Evolutionary conservation across 2,113 vertebrate species (phyloP).

Genomic region (Phainopepla nitens): DNA sequence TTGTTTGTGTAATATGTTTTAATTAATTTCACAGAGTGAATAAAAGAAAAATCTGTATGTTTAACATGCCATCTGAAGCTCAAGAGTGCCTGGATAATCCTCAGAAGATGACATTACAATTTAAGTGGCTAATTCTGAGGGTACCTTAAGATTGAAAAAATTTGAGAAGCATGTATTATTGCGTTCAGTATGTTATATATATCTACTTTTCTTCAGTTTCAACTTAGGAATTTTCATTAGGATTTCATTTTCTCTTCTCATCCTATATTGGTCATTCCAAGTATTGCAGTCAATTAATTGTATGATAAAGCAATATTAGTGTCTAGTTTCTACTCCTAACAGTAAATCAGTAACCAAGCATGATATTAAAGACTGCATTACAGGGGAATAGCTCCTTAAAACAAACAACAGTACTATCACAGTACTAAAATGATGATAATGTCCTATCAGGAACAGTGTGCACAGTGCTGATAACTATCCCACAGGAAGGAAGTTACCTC

Average conservation of each 20-base stretch:
- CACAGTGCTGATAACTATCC: slow-evolving; percentile 3
- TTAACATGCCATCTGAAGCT: neutral
- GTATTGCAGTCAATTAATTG: neutral
- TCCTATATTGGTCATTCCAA: neutral
- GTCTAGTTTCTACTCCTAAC: neutral
- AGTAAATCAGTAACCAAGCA: neutral
- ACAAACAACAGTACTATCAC: neutral
- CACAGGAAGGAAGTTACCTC: slow-evolving; percentile 39
- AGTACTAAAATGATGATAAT: neutral
- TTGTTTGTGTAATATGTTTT: neutral
- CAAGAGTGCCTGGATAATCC: neutral
- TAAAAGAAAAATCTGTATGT: neutral
- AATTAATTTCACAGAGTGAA: neutral
- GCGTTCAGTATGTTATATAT: neutral
- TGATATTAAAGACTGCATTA: neutral
- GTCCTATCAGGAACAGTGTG: neutral
- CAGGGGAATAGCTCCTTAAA: neutral
- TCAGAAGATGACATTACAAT: neutral
- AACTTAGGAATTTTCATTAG: neutral
- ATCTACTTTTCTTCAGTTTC: neutral
- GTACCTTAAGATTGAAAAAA: neutral
- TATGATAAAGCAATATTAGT: neutral
- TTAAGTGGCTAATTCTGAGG: neutral
- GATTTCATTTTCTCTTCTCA: neutral
- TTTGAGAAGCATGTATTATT: neutral